Evolutionary conservation across 1,140 invertebrate genomes (phyloP).

Genomic region (Plodia interpunctella): DNA sequence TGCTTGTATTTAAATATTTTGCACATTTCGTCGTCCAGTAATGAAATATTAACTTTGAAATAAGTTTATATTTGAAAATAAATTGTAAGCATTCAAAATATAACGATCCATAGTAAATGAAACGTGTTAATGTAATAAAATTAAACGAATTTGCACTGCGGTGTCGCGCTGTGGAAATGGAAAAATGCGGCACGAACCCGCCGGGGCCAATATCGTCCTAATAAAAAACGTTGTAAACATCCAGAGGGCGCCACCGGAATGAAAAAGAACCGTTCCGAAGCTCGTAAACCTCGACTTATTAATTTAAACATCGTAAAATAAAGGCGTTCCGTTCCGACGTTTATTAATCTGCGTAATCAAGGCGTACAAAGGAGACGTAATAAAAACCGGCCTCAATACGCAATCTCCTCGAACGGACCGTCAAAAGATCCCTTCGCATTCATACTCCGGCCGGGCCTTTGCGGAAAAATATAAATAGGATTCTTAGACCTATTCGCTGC

Average conservation of each 20-base stretch:
- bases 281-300: conserved; percentile 37
- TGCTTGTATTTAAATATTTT: too few relatives aligned
- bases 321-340: conserved; percentile 18
- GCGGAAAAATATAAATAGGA: conserved; percentile 15
- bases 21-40: too few relatives aligned
- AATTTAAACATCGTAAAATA: conserved; percentile 38
- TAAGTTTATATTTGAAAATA: neutral
- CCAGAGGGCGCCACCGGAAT: conserved; percentile 22
- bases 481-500: conserved; percentile 1
- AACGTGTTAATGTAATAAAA: neutral
- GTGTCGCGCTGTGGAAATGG: neutral
- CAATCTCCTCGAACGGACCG: conserved; percentile 23
- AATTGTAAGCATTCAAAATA: neutral
- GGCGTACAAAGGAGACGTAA: conserved; percentile 19
- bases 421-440: conserved; percentile 22
- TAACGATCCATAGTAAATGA: neutral
- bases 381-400: conserved; percentile 27
- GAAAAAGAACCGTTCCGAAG: conserved; percentile 28
- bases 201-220: conserved; percentile 18
- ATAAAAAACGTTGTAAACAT: conserved; percentile 30
- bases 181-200: conserved; percentile 6
- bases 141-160: conserved; percentile 4
- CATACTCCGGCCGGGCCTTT: conserved; percentile 18
- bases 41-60: neutral
- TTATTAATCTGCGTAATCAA: conserved; percentile 32